Percentiles rank a stretch among this genome's conserved stretches.
phyloP scores from a whole-genome alignment of 2,113 vertebrate genomes.

The Macrotis lagotis region DNA sequence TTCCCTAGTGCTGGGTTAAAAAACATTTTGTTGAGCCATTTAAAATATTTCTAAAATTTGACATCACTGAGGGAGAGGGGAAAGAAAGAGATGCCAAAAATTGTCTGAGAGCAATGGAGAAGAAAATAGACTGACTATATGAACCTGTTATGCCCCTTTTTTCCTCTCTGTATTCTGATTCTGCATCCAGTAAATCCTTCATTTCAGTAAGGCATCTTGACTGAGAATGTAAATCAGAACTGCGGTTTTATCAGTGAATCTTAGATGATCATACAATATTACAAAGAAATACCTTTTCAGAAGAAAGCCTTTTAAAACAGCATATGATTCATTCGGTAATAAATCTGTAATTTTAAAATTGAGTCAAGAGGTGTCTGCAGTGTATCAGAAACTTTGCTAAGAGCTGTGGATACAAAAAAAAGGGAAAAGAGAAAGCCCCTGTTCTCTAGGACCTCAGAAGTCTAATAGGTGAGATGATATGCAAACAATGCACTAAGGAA shows the following conservation, averaged over 20 bases:
- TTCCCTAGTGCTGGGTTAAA: not conserved
- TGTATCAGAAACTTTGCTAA: not conserved
- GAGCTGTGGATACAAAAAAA: not conserved
- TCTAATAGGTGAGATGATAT: not conserved
- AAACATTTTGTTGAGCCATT: not conserved
- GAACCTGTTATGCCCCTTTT: not conserved
- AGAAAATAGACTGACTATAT: not conserved
- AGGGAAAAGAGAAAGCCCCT: not conserved
- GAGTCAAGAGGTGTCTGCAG: not conserved
- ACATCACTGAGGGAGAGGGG: not conserved
- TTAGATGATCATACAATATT: not conserved
- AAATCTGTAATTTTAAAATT: not conserved
- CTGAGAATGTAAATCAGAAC: too few relatives aligned
- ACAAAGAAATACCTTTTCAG: not conserved
- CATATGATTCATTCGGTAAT: not conserved
- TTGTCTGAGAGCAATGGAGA: not conserved
- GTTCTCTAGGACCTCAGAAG: not conserved
- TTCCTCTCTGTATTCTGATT: not conserved
- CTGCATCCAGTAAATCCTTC: not conserved
- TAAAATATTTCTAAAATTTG: not conserved
- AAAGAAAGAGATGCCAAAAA: not conserved
- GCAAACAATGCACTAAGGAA: not conserved
- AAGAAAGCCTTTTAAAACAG: not conserved
- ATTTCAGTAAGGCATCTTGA: not conserved
- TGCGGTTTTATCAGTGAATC: not conserved